Evolutionary conservation across 2,888 invertebrate species (phyloP).

Genomic region (Baronia brevicornis): DNA sequence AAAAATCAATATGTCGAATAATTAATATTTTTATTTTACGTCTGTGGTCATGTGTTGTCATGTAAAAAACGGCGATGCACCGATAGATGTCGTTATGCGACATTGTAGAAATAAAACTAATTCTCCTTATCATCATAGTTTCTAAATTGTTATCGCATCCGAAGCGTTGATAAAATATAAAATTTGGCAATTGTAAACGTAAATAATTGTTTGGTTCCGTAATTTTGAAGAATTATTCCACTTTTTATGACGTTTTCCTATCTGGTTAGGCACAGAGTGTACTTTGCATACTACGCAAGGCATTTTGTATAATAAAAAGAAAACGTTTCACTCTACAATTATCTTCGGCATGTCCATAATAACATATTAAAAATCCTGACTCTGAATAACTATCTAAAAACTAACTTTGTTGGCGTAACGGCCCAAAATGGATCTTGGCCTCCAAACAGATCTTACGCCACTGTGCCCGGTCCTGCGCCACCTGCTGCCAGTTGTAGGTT

Average conservation of each 20-base stretch:
- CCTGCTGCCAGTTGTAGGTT: too few relatives aligned
- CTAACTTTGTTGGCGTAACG: background rate
- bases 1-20: too few relatives aligned
- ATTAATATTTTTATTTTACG: background rate
- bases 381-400: background rate
- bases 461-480: too few relatives aligned
- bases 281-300: too few relatives aligned
- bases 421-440: background rate
- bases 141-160: slow-evolving; percentile 24
- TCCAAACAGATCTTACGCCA: background rate
- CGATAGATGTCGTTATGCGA: background rate
- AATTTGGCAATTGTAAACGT: slow-evolving; percentile 4
- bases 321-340: too few relatives aligned
- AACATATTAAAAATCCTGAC: background rate
- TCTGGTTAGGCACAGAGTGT: too few relatives aligned
- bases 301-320: too few relatives aligned
- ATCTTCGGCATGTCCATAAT: too few relatives aligned
- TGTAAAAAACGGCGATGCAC: background rate
- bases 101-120: slow-evolving; percentile 18
- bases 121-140: slow-evolving; percentile 24
- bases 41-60: too few relatives aligned
- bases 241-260: too few relatives aligned
- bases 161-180: slow-evolving; percentile 18
- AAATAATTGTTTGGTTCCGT: slow-evolving; percentile 5
- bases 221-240: too few relatives aligned